These are phyloP conservation scores for Neocrepidodera transversa DNA, from an alignment of 2,888 invertebrate species.

Conservation along the genomic window DNA sequence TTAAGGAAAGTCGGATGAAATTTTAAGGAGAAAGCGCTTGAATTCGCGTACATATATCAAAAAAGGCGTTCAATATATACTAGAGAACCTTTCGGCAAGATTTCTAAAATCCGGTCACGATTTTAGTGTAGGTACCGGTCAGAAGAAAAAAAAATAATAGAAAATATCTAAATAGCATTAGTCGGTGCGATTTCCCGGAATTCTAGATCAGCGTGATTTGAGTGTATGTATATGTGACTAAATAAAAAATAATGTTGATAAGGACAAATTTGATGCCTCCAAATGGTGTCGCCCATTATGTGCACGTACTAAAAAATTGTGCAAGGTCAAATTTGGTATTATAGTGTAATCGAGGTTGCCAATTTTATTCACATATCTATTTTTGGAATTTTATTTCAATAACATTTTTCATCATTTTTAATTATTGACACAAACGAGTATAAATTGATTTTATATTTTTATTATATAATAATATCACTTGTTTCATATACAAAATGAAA, in stretches of 20 bases:
- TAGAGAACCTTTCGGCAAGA: conserved; percentile 50
- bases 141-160: conserved; percentile 23
- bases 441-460: too few relatives aligned
- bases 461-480: too few relatives aligned
- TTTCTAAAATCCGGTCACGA: conserved; percentile 52
- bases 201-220: conserved; percentile 34
- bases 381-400: too few relatives aligned
- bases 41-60: conserved; percentile 23
- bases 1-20: conserved; percentile 40
- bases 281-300: conserved; percentile 20
- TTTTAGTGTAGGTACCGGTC: conserved; percentile 32
- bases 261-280: conserved; percentile 33
- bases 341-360: too few relatives aligned
- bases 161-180: conserved; percentile 17
- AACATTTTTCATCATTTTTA: too few relatives aligned
- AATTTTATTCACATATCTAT: too few relatives aligned
- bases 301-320: conserved; percentile 28
- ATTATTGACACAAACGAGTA: too few relatives aligned
- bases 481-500: too few relatives aligned
- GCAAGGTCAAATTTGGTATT: conserved; percentile 28
- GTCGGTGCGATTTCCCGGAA: conserved; percentile 26
- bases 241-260: conserved; percentile 29
- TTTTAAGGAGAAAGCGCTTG: conserved; percentile 44
- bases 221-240: conserved; percentile 12
- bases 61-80: conserved; percentile 39